phyloP scores from a whole-genome alignment of 1,140 invertebrate genomes.

The Lucilia sericata region DNA sequence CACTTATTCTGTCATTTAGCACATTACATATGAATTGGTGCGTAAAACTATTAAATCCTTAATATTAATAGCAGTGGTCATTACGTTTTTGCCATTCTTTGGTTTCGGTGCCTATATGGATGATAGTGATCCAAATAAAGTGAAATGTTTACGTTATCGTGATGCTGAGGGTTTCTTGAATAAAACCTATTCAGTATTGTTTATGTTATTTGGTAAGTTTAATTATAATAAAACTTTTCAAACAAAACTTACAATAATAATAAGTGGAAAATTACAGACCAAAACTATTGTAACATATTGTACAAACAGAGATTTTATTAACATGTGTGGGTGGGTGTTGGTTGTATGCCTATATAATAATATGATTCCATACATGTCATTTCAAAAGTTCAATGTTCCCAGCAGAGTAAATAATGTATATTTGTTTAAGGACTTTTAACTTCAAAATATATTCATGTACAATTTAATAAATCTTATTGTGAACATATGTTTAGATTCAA shows the following conservation, averaged over 20 bases:
- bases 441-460: not conserved
- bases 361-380: not conserved
- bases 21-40: conserved; percentile 83
- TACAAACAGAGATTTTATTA: not conserved
- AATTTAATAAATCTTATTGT: not conserved
- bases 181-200: conserved; percentile 81
- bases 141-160: conserved; percentile 77
- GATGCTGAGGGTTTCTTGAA: conserved; percentile 75
- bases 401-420: too few relatives aligned
- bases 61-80: conserved; percentile 76
- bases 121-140: conserved; percentile 55
- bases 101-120: conserved; percentile 85
- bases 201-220: conserved; percentile 80
- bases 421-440: not conserved
- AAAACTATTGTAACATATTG: not conserved
- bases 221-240: too few relatives aligned
- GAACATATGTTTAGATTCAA: not conserved
- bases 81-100: conserved; percentile 81
- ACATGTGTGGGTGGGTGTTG: too few relatives aligned
- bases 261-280: not conserved
- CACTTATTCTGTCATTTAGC: conserved; percentile 72
- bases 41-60: conserved; percentile 77
- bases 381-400: not conserved
- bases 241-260: not conserved
- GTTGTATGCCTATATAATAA: not conserved